Conservation (phyloP, 2,797 vertebrate species). For the Betta splendens region DNA sequence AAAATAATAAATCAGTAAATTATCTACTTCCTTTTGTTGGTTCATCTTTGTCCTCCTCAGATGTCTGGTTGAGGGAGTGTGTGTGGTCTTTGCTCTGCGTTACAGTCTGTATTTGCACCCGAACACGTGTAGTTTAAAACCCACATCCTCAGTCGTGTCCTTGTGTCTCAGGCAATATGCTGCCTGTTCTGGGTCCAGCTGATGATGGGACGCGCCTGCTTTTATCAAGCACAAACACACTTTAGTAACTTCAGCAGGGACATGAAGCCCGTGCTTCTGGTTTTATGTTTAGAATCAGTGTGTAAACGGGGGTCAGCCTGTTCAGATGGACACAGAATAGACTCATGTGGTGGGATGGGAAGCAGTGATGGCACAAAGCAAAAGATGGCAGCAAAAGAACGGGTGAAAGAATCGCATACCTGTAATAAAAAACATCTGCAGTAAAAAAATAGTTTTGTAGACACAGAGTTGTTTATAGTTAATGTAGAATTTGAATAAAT, state of each 20-base stretch:
- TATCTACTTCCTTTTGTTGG: too few relatives aligned
- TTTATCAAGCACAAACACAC: slow-evolving; percentile 84
- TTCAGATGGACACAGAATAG: background rate
- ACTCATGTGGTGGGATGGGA: background rate
- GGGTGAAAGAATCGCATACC: background rate
- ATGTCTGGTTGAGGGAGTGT: too few relatives aligned
- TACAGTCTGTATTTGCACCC: slow-evolving; percentile 14
- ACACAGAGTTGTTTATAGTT: too few relatives aligned
- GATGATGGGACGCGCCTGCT: slow-evolving; percentile 90
- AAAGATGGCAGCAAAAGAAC: slow-evolving; percentile 79
- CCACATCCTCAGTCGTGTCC: slow-evolving; percentile 87
- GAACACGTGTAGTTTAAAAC: slow-evolving; percentile 72
- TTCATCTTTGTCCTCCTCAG: too few relatives aligned
- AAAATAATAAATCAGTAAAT: too few relatives aligned
- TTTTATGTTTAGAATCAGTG: too few relatives aligned
- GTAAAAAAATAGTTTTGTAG: too few relatives aligned
- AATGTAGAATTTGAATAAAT: too few relatives aligned
- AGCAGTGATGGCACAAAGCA: slow-evolving; percentile 49
- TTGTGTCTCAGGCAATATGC: slow-evolving; percentile 91
- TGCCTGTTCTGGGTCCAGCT: slow-evolving; percentile 92
- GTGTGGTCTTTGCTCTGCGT: too few relatives aligned
- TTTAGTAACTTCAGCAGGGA: slow-evolving; percentile 82
- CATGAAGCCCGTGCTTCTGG: too few relatives aligned
- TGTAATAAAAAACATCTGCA: background rate
- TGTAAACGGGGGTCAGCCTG: too few relatives aligned